Percentiles rank a stretch among this genome's conserved stretches.
phyloP scores from a whole-genome alignment of 2,113 vertebrate species.

The Neolamprologus variostigma region DNA sequence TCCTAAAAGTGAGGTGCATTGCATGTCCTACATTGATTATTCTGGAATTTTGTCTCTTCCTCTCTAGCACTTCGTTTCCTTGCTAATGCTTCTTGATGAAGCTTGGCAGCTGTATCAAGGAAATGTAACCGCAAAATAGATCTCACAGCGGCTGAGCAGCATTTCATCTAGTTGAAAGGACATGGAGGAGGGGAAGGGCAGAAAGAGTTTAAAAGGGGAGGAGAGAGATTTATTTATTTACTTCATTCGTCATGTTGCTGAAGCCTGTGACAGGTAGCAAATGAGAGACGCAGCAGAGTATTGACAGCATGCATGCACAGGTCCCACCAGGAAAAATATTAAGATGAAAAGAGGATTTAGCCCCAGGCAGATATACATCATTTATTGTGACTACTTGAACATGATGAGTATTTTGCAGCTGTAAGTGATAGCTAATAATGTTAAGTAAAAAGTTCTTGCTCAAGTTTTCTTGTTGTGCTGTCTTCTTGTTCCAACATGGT shows the following conservation, averaged over 20 bases:
- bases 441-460: background rate
- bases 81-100: slow-evolving; percentile 24
- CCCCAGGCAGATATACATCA: background rate
- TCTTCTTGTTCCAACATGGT: background rate
- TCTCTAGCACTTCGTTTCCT: background rate
- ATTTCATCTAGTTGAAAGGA: slow-evolving; percentile 32
- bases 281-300: background rate
- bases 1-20: background rate
- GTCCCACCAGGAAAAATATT: background rate
- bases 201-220: background rate
- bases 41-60: background rate
- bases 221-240: slow-evolving; percentile 25
- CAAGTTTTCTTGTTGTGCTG: background rate
- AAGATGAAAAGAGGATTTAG: background rate
- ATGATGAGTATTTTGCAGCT: background rate
- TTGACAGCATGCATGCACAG: background rate
- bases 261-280: slow-evolving; percentile 12
- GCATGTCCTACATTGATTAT: background rate
- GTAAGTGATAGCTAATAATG: background rate
- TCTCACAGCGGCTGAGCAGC: background rate
- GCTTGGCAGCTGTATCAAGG: slow-evolving; percentile 21
- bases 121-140: slow-evolving; percentile 25
- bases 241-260: slow-evolving; percentile 42
- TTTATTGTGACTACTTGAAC: background rate
- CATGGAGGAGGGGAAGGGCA: background rate